Evolutionary conservation across 2,113 vertebrate species (phyloP), one percentile per base, ranked within the genome.

Genomic region (Lepisosteus oculatus): DNA sequence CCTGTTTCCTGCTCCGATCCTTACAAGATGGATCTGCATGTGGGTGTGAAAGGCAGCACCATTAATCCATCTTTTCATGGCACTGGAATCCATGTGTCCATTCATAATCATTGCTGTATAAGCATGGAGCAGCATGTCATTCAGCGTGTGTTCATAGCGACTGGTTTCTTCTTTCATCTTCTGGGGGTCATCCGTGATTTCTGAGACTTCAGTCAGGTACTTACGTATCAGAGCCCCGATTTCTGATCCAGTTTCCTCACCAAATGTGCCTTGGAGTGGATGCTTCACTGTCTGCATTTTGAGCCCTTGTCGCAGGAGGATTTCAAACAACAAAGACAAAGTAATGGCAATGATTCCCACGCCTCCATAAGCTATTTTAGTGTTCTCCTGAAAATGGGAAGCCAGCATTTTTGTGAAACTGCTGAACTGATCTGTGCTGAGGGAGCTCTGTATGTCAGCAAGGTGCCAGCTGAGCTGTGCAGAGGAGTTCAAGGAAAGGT

Each of bases 41-140:
- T 92, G 91, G 43, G 91, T 81, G 71, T 92, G 90, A 72, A 92
- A 15, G 0, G 86, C 89, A 9, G 88, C 87, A 55, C 91, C 91
- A 0, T 78, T 80, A 74, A 91, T 42, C 91, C 90, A 92, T 72
- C 90, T 87, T 73, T 85, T 88, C 75, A 91, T 80, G 7, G 83
- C 79, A 14, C 12, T 74, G 0, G 89, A 79, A 41, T 81, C 83
- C 79, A 91, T 81, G 6, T 82, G 81, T 66, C 84, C 85, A 41
- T 79, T 74, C 71, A 85, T 81, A 73, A 77, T 90, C 88, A 92
- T 89, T 72, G 81, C 85, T 47, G 83, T 80, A 2, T 77, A 91
- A 47, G 87, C 88, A 68, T 92, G 84, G 2, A 89, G 74, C 45
- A 92, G 71, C 77, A 89, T 87, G 0, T 79, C 74, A 54, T 87